These are phyloP conservation scores for Eurytoma adleriae DNA, from an alignment of 2,888 invertebrate genomes.

Conservation along the genomic window DNA sequence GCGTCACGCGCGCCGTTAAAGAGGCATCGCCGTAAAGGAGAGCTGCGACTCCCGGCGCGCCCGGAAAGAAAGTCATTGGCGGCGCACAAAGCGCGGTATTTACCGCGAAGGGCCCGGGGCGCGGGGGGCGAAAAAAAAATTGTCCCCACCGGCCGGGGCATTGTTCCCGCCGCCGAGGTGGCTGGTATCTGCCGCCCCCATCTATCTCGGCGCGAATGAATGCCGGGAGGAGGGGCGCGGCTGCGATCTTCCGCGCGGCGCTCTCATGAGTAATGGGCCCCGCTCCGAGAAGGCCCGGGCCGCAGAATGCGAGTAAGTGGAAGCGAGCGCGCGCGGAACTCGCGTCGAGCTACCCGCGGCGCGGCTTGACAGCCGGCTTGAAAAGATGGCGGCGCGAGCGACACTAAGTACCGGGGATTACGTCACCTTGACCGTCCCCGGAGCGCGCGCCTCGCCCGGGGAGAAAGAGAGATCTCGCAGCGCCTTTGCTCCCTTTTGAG, in stretches of 20 bases:
- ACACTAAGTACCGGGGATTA: constrained; percentile 67
- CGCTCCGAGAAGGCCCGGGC: constrained; percentile 47
- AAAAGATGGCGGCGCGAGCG: constrained; percentile 63
- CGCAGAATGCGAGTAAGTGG: constrained; percentile 52
- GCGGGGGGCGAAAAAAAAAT: constrained; percentile 18
- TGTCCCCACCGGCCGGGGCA: constrained; percentile 22
- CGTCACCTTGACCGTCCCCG: constrained; percentile 61
- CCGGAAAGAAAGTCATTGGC: constrained; percentile 53
- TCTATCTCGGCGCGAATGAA: constrained; percentile 32
- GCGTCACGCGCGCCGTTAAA: constrained; percentile 39
- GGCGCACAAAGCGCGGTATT: constrained; percentile 39
- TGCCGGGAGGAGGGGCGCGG: constrained; percentile 12
- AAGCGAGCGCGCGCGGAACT: constrained; percentile 20
- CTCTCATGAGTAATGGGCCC: constrained; percentile 50
- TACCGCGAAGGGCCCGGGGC: constrained; percentile 29
- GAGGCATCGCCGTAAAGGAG: constrained; percentile 44
- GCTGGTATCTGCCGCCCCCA: constrained; percentile 23
- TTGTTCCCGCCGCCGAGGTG: constrained; percentile 24
- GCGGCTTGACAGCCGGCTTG: constrained; percentile 63
- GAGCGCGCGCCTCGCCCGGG: constrained; percentile 5
- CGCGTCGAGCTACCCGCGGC: constrained; percentile 60
- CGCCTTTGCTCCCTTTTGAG: not conserved
- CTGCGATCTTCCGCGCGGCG: constrained; percentile 30
- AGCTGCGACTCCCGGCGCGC: not conserved
- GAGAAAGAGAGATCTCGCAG: constrained; percentile 50